phyloP scores from a whole-genome alignment of 2,888 invertebrate species.

The Hyppa rectilinea region DNA sequence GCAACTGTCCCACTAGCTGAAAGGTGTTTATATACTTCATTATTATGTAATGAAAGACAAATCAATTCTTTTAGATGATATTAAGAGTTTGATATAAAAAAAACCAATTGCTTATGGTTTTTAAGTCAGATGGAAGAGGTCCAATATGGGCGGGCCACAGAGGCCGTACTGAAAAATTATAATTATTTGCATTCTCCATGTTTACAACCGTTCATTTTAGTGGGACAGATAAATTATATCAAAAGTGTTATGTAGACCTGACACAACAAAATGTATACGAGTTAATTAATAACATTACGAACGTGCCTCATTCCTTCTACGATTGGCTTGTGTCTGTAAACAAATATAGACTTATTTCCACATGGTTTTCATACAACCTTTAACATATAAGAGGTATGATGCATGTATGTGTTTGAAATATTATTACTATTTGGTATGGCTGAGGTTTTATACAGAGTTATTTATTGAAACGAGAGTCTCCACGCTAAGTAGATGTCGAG shows the following conservation, averaged over 20 bases:
- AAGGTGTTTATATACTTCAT: neutral
- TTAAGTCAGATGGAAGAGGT: slow-evolving; percentile 34
- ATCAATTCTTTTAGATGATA: slow-evolving; percentile 1
- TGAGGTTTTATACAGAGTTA: slow-evolving; percentile 90
- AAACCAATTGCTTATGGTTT: neutral
- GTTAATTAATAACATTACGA: slow-evolving; percentile 52
- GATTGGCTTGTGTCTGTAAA: slow-evolving; percentile 59
- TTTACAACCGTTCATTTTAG: slow-evolving; percentile 19
- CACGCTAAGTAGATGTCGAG: slow-evolving; percentile 53
- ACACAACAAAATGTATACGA: slow-evolving; percentile 58
- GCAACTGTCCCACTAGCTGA: slow-evolving; percentile 55
- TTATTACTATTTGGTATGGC: slow-evolving; percentile 84
- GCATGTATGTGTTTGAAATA: slow-evolving; percentile 59
- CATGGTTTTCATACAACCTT: slow-evolving; percentile 66
- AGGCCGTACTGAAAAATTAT: slow-evolving; percentile 11
- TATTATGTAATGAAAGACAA: slow-evolving; percentile 2
- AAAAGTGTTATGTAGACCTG: slow-evolving; percentile 47
- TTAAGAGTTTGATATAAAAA: neutral
- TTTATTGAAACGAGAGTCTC: slow-evolving; percentile 71
- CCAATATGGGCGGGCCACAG: neutral
- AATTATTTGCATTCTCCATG: slow-evolving; percentile 34
- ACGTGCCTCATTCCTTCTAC: slow-evolving; percentile 60
- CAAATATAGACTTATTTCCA: slow-evolving; percentile 61
- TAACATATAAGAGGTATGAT: slow-evolving; percentile 69
- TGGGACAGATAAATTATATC: slow-evolving; percentile 54